A percentile compares a stretch with the other conserved stretches of the same genome.
Conservation (phyloP, 2,797 vertebrate genomes). For the Scolopax rusticola region DNA sequence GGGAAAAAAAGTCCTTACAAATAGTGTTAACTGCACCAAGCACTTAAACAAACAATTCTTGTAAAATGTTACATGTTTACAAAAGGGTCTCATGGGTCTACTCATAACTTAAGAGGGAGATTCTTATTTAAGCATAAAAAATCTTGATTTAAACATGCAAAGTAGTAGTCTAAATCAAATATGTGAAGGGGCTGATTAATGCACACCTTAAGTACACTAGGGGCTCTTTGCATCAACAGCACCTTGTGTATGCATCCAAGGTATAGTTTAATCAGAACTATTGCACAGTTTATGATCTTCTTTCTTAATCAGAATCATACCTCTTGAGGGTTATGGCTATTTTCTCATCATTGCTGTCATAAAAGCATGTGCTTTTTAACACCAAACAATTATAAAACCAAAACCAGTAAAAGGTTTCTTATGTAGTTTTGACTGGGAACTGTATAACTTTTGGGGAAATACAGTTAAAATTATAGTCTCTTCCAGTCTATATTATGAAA, state of each 20-base stretch:
- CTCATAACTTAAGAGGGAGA: neutral
- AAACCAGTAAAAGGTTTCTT: neutral
- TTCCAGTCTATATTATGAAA: neutral
- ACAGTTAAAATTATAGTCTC: neutral
- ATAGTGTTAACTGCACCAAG: neutral
- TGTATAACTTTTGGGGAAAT: neutral
- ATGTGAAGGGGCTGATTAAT: neutral
- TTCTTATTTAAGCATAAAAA: slow-evolving; percentile 13
- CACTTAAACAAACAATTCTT: slow-evolving; percentile 18
- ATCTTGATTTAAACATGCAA: slow-evolving; percentile 38
- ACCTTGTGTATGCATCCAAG: neutral
- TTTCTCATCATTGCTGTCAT: slow-evolving; percentile 6
- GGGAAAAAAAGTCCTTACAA: neutral
- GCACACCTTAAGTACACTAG: neutral
- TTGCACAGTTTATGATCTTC: slow-evolving; percentile 7
- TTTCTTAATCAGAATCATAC: slow-evolving; percentile 22
- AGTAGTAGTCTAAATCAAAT: slow-evolving; percentile 12
- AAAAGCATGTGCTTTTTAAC: slow-evolving; percentile 35
- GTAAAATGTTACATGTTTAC: neutral
- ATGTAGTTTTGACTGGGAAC: neutral
- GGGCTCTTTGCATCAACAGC: neutral
- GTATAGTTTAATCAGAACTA: slow-evolving; percentile 36
- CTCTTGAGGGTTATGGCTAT: neutral
- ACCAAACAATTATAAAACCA: slow-evolving; percentile 33
- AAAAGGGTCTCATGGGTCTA: neutral